Percentiles rank a stretch among this genome's conserved stretches.
Conservation (phyloP, 2,113 vertebrate species). For the Columba livia region DNA sequence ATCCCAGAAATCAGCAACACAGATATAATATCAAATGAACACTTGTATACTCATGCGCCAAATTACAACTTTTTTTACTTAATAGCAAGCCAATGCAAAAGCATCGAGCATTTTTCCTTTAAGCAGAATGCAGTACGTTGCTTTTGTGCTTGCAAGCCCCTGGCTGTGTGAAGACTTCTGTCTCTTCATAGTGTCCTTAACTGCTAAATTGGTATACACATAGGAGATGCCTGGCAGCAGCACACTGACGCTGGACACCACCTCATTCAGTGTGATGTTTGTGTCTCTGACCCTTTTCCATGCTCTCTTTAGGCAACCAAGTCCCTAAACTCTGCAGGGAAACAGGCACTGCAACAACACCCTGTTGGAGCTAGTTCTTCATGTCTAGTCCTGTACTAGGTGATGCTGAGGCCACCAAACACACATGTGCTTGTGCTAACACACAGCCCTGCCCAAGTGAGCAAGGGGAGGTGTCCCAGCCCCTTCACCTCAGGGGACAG, state of each 20-base stretch:
- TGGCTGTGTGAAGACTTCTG: neutral
- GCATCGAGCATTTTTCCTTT: neutral
- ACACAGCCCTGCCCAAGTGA: fast-evolving
- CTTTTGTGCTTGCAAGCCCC: neutral
- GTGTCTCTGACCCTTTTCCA: neutral
- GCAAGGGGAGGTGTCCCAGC: neutral
- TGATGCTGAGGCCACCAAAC: neutral
- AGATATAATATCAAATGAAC: neutral
- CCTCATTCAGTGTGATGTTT: neutral
- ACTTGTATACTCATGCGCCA: neutral
- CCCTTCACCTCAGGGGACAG: neutral
- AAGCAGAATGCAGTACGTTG: neutral
- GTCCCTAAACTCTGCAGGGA: neutral
- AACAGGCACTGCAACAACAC: neutral
- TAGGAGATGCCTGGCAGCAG: neutral
- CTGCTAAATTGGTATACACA: neutral
- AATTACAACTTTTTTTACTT: neutral
- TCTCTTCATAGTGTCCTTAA: neutral
- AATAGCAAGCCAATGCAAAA: neutral
- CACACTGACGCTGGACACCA: neutral
- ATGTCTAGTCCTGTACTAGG: neutral
- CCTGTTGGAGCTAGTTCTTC: neutral
- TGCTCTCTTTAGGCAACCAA: neutral
- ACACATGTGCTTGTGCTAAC: neutral
- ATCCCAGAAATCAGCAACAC: neutral